phyloP scores from a whole-genome alignment of 2,888 invertebrate species.

The Aspidiotus destructor region DNA sequence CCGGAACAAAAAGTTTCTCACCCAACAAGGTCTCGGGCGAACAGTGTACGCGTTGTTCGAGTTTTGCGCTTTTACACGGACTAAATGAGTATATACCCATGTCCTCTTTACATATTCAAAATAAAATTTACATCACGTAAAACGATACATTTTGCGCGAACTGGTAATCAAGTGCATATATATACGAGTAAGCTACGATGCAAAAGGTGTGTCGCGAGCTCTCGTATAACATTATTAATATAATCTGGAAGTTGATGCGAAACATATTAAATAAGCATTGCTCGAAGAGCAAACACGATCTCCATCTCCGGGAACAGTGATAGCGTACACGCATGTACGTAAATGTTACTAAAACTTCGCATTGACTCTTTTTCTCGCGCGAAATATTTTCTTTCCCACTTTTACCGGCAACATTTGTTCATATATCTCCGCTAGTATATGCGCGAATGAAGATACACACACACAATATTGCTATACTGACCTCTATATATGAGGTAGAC shows the following conservation, averaged over 20 bases:
- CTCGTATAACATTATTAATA: constrained; percentile 25
- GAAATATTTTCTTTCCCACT: no score
- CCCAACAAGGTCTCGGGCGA: no score
- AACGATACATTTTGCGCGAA: constrained; percentile 8
- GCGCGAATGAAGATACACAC: no score
- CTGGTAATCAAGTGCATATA: constrained; percentile 3
- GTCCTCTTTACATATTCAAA: constrained; percentile 2
- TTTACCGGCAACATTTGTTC: no score
- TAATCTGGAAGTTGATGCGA: constrained; percentile 28
- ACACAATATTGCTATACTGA: no score
- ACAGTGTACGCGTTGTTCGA: no score
- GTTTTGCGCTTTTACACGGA: no score
- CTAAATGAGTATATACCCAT: background rate
- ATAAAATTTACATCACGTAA: constrained; percentile 20
- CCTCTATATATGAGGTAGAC: no score
- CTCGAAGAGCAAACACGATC: constrained; percentile 24
- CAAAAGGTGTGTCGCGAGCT: constrained; percentile 23
- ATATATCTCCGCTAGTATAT: no score
- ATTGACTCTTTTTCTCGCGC: no score
- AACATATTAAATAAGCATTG: constrained; percentile 26
- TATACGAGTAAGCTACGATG: constrained; percentile 2
- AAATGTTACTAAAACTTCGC: constrained; percentile 14
- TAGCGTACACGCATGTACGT: constrained; percentile 15
- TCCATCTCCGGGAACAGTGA: constrained; percentile 23
- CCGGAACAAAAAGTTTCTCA: no score